These are phyloP conservation scores for Pseudolycoriella hygida DNA, from an alignment of 2,888 invertebrate species.

Conservation along the genomic window DNA sequence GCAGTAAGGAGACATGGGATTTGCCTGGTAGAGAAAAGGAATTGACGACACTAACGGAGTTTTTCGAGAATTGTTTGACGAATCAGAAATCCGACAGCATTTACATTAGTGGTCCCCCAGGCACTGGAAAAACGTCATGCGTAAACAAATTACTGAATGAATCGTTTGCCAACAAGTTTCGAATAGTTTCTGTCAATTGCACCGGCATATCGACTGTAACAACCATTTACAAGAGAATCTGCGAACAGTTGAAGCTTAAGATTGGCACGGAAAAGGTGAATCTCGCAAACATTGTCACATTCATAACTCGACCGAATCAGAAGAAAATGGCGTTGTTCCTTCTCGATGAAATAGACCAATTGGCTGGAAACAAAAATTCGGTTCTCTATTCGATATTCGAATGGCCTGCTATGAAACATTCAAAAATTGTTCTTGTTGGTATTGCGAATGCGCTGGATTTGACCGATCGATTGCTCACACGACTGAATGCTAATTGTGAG, in stretches of 20 bases:
- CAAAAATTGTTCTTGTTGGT: conserved; percentile 66
- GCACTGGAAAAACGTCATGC: conserved; percentile 91
- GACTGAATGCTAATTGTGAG: conserved; percentile 61
- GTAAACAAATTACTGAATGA: conserved; percentile 54
- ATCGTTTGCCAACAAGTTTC: conserved; percentile 30
- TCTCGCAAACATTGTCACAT: conserved; percentile 47
- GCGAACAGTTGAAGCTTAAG: conserved; percentile 45
- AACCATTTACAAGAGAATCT: conserved; percentile 62
- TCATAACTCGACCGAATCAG: conserved; percentile 42
- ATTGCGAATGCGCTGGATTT: conserved; percentile 93
- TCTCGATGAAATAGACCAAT: conserved; percentile 89
- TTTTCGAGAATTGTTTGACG: conserved; percentile 47
- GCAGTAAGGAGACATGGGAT: conserved; percentile 28
- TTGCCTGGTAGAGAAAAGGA: conserved; percentile 69
- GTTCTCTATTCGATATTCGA: conserved; percentile 87
- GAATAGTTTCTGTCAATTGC: conserved; percentile 58
- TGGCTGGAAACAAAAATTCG: conserved; percentile 66
- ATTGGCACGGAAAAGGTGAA: conserved; percentile 42
- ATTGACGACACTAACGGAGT: conserved; percentile 44
- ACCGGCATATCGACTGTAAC: conserved; percentile 72
- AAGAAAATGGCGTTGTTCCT: conserved; percentile 66
- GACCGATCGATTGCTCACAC: conserved; percentile 74
- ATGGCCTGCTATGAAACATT: conserved; percentile 59
- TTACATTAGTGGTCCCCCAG: conserved; percentile 93
- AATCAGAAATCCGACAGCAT: conserved; percentile 56